A percentile compares a stretch with the other conserved stretches of the same genome.
phyloP scores from a whole-genome alignment of 1,140 invertebrate species.

The Portunus trituberculatus region DNA sequence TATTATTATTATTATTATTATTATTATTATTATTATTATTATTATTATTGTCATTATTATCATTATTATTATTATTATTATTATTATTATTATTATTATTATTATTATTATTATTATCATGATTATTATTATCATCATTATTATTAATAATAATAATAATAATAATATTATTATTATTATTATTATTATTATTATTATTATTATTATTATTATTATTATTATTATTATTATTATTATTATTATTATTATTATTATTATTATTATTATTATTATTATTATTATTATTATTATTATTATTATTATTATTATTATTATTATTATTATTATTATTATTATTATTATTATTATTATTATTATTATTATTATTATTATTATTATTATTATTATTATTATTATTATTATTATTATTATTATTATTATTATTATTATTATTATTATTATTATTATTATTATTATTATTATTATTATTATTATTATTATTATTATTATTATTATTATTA shows the following conservation, averaged over 20 bases:
- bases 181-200: too few relatives aligned
- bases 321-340: neutral
- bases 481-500: neutral
- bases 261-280: too few relatives aligned
- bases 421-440: constrained; percentile 18
- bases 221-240: too few relatives aligned
- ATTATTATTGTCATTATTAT: neutral
- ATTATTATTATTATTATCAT: too few relatives aligned
- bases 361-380: neutral
- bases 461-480: constrained; percentile 12
- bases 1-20: neutral
- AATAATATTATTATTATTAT: too few relatives aligned
- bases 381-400: neutral
- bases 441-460: neutral
- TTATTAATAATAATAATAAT: too few relatives aligned
- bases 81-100: neutral
- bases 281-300: neutral
- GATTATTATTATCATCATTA: too few relatives aligned
- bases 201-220: too few relatives aligned
- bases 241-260: too few relatives aligned
- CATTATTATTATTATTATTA: neutral
- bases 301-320: neutral
- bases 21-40: neutral
- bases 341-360: neutral
- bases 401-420: neutral